A percentile compares a stretch with the other conserved stretches of the same genome.
These are phyloP conservation scores for Brachyistius frenatus DNA, from an alignment of 2,113 vertebrate genomes.

Conservation along the genomic window DNA sequence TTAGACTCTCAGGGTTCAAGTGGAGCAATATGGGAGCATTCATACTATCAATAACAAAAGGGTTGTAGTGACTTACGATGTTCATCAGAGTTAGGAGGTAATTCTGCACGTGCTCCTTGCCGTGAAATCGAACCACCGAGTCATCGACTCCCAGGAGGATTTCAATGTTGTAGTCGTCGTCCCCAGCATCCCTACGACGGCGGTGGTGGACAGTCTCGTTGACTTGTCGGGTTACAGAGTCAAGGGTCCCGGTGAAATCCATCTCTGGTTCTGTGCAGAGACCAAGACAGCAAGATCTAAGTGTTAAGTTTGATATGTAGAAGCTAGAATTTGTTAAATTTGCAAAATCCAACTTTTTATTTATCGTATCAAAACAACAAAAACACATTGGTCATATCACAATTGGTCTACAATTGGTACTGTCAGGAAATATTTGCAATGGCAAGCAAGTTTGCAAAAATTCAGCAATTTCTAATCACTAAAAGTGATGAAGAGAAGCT, in stretches of 20 bases:
- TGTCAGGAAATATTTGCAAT: too few species aligned
- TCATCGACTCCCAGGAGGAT: slow-evolving; percentile 97
- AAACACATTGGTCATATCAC: too few species aligned
- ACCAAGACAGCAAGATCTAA: not conserved
- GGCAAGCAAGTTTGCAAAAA: too few species aligned
- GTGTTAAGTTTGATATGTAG: not conserved
- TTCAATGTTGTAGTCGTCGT: slow-evolving; percentile 94
- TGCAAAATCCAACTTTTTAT: too few species aligned
- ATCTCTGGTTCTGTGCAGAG: slow-evolving; percentile 82
- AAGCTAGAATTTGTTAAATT: not conserved
- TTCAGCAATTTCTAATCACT: too few species aligned
- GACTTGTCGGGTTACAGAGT: slow-evolving; percentile 83
- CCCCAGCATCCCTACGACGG: slow-evolving; percentile 86
- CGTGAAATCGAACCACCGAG: slow-evolving; percentile 96
- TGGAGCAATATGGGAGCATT: too few species aligned
- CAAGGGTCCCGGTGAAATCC: slow-evolving; percentile 74
- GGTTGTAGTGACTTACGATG: slow-evolving; percentile 87
- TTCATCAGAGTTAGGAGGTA: slow-evolving; percentile 99
- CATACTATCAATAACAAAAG: not conserved
- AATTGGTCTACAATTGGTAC: too few species aligned
- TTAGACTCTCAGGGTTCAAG: too few species aligned
- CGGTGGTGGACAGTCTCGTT: slow-evolving; percentile 84
- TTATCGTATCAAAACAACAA: too few species aligned
- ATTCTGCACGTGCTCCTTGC: slow-evolving; percentile 99
- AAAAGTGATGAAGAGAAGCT: too few species aligned